Evolutionary conservation across 2,113 vertebrate species (phyloP).

Genomic region (Trochalopteron elliotii): DNA sequence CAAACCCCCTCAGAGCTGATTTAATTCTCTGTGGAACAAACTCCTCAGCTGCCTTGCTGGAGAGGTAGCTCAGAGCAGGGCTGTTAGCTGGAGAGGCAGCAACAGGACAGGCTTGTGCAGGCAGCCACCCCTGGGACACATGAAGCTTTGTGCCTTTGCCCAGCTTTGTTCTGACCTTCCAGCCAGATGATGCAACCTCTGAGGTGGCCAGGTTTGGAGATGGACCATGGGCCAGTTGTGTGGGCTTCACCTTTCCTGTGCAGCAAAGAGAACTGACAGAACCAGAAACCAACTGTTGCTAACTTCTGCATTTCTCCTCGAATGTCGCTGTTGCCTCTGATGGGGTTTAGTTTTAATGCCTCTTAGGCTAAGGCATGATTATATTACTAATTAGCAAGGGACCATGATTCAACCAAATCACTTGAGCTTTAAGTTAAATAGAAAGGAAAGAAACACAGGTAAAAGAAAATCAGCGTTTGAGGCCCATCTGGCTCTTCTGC

Average conservation of each 20-base stretch:
- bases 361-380: not conserved
- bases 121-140: not conserved
- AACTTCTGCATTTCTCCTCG: not conserved
- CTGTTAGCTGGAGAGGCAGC: not conserved
- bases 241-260: not conserved
- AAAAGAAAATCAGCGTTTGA: not conserved
- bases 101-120: constrained; percentile 6
- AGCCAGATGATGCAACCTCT: not conserved
- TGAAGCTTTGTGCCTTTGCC: not conserved
- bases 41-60: not conserved
- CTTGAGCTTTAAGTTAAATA: not conserved
- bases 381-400: not conserved
- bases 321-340: not conserved
- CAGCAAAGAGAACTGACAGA: not conserved
- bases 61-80: not conserved
- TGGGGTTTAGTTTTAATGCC: not conserved
- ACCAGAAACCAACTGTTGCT: not conserved
- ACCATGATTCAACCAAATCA: not conserved
- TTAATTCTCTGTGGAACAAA: not conserved
- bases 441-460: not conserved
- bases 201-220: not conserved
- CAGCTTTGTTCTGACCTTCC: not conserved
- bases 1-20: not conserved
- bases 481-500: not conserved
- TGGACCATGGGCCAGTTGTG: not conserved